A percentile compares a stretch with the other conserved stretches of the same genome.
phyloP scores from a whole-genome alignment of 2,797 vertebrate species.

The Sebastes steindachneri region DNA sequence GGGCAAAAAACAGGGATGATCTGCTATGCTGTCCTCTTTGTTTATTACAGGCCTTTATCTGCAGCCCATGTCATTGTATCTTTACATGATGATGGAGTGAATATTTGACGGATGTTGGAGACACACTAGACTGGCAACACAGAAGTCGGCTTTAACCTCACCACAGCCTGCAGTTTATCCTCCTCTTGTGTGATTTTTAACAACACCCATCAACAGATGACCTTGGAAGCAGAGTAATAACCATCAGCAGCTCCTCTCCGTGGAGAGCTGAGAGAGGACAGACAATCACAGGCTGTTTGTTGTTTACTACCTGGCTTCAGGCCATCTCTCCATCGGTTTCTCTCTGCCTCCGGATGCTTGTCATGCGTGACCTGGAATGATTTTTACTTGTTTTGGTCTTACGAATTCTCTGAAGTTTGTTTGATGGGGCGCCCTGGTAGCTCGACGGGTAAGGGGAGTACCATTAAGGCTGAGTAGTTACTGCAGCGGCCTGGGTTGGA shows the following conservation, averaged over 20 bases:
- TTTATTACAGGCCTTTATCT: not conserved
- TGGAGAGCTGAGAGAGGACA: not conserved
- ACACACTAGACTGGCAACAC: not conserved
- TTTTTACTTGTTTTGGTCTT: slow-evolving; percentile 1
- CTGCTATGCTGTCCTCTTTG: not conserved
- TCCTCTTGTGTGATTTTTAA: not conserved
- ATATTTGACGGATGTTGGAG: not conserved
- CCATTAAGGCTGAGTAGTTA: no score
- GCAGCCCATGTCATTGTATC: not conserved
- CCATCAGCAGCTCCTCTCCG: not conserved
- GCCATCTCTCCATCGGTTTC: not conserved
- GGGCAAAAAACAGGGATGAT: not conserved
- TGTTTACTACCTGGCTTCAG: not conserved
- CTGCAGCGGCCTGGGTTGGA: no score
- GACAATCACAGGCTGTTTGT: slow-evolving; percentile 28
- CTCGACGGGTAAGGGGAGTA: no score
- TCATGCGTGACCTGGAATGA: not conserved
- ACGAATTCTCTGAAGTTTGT: not conserved
- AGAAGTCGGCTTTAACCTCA: not conserved
- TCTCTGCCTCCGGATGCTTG: not conserved
- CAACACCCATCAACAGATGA: slow-evolving; percentile 6
- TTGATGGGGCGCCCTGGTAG: not conserved
- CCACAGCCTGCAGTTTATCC: not conserved
- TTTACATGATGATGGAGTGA: not conserved
- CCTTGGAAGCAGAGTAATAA: not conserved